These are phyloP conservation scores for Chrysopa pallens DNA, from an alignment of 1,140 invertebrate genomes.

Conservation along the genomic window DNA sequence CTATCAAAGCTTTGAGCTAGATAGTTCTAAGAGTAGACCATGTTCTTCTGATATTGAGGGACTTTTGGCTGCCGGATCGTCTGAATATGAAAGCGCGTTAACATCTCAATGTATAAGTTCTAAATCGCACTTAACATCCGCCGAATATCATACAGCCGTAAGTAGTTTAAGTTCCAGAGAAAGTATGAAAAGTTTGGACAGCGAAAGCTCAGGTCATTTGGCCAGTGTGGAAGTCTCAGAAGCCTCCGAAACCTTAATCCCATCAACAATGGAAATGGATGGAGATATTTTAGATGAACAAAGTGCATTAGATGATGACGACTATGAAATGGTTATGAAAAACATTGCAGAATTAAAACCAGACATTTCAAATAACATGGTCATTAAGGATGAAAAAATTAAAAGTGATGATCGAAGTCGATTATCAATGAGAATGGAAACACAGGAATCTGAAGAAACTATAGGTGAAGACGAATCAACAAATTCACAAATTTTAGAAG, in stretches of 20 bases:
- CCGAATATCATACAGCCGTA: constrained; percentile 69
- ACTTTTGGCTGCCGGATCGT: constrained; percentile 40
- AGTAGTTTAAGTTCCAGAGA: constrained; percentile 70
- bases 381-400: constrained; percentile 22
- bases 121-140: constrained; percentile 45
- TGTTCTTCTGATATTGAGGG: constrained; percentile 77
- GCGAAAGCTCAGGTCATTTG: constrained; percentile 71
- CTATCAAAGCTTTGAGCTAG: constrained; percentile 73
- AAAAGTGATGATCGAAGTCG: constrained; percentile 11
- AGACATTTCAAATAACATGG: constrained; percentile 32
- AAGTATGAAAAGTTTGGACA: constrained; percentile 76
- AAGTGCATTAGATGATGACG: constrained; percentile 13
- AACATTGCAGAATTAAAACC: neutral
- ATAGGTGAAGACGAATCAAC: constrained; percentile 26
- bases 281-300: constrained; percentile 25
- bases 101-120: constrained; percentile 59
- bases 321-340: constrained; percentile 5
- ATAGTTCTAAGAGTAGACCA: constrained; percentile 53
- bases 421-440: constrained; percentile 5
- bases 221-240: constrained; percentile 78
- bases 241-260: constrained; percentile 73
- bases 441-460: constrained; percentile 19
- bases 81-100: constrained; percentile 77
- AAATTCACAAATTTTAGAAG: constrained; percentile 10
- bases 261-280: constrained; percentile 41